A percentile compares a stretch with the other conserved stretches of the same genome.
Conservation (phyloP, 2,888 invertebrate genomes). For the Platycnemis pennipes region DNA sequence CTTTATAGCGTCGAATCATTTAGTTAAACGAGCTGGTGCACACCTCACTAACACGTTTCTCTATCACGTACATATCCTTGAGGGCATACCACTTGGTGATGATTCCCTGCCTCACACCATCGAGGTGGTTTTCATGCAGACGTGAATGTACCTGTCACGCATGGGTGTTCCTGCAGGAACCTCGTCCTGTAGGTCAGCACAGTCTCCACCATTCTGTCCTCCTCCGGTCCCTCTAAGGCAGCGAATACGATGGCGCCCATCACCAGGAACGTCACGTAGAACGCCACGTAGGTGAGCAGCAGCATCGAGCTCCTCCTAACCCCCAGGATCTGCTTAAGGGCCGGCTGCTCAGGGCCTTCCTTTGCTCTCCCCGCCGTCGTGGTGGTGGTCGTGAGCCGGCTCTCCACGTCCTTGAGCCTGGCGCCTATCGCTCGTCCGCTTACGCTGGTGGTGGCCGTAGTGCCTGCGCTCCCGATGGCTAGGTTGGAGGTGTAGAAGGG, state of each 20-base stretch:
- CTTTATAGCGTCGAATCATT: too few species aligned
- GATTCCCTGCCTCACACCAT: not conserved
- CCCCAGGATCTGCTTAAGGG: conserved; percentile 35
- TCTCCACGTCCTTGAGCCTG: not conserved
- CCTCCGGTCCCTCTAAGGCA: conserved; percentile 88
- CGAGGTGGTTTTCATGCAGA: too few species aligned
- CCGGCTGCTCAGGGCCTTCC: not conserved
- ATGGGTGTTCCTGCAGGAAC: conserved; percentile 84
- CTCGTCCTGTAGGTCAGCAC: conserved; percentile 81
- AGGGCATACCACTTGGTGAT: too few species aligned
- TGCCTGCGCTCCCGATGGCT: not conserved
- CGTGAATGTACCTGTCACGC: conserved; percentile 86
- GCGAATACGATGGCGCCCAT: conserved; percentile 90
- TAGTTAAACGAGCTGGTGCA: too few species aligned
- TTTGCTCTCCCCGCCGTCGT: not conserved
- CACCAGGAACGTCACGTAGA: conserved; percentile 83
- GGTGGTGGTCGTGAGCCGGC: not conserved
- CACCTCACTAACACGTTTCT: too few species aligned
- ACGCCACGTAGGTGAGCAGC: conserved; percentile 78
- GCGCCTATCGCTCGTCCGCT: not conserved
- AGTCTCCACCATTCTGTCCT: conserved; percentile 81
- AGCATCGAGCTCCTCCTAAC: conserved; percentile 67
- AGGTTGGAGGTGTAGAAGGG: conserved; percentile 21
- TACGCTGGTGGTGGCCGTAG: not conserved
- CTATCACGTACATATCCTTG: too few species aligned